Evolutionary conservation across 2,888 invertebrate species (phyloP).

Genomic region (Gymnocheta viridis): DNA sequence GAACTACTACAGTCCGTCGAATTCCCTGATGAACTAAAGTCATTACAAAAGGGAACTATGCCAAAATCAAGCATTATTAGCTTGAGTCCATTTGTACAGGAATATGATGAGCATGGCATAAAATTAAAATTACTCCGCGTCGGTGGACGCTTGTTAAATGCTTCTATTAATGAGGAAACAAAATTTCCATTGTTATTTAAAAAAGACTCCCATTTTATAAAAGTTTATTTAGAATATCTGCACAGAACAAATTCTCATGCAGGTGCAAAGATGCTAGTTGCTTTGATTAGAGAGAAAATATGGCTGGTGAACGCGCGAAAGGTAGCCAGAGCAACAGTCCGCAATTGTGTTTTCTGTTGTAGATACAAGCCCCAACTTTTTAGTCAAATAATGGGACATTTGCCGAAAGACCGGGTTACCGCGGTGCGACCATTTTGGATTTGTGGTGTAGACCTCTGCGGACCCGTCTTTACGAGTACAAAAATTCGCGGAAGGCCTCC

Average conservation of each 20-base stretch:
- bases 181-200: background rate
- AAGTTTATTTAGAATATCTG: background rate
- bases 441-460: background rate
- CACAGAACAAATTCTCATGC: conserved; percentile 12
- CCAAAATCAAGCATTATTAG: background rate
- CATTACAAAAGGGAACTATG: background rate
- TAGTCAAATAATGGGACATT: background rate
- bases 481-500: background rate
- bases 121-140: background rate
- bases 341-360: background rate
- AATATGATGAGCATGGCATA: background rate
- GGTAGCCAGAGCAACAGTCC: background rate
- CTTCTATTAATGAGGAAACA: background rate
- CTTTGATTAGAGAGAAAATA: conserved; percentile 9
- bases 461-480: background rate
- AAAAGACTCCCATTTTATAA: conserved; percentile 3
- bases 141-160: conserved; percentile 1
- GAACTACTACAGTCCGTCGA: background rate
- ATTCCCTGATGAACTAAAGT: background rate
- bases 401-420: background rate
- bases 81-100: background rate
- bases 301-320: conserved; percentile 8
- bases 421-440: background rate
- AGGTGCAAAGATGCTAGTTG: conserved; percentile 13
- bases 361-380: background rate